Base-by-base conservation (phyloP, 2,888 invertebrate genomes). In the Arctia plantaginis region DNA sequence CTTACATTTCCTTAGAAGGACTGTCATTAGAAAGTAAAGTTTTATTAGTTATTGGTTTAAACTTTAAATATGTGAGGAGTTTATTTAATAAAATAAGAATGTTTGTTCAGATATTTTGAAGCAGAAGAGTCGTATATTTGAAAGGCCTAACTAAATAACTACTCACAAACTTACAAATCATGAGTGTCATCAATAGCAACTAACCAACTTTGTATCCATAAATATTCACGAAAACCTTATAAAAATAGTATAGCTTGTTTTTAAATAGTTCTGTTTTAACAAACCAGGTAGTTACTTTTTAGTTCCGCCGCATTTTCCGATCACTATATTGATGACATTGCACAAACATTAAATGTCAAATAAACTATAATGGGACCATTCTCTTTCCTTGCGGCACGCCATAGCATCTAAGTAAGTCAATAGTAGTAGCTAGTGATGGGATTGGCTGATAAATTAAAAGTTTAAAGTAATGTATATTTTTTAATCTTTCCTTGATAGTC, bases 361-460 rank as follows among this genome's bases (percentile, higher is more conserved):
- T 72, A 73, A 30, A 77, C 78, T 70, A 80, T 77, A 78, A 82
- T 77, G 71, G 80, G 75, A 77, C 82, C 85, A 75, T 85, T 83
- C 78, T 79, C 77, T 82, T 75, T 82, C 77, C 78, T 81, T 76
- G 78, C 73, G 85, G 82, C 72, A 83, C 83, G 77, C 83, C 72
- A 77, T 47, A 71, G 71, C 78, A 69, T 76, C 77, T 66, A 69
- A 30, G 65, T 41, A 72, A 69, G 51, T 66, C 41, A 41, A 66
- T 71, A 55, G 15, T 35, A 35, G 35, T 35, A 39, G 55, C 51
- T 73, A 69, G 69, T 51, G 69, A 73, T 73, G 69, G 66, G 69
- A 51, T 12, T 44, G 18, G 33, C 8, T 67, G 30, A 55, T 10
- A 55, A 27, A 62, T 62, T n/a, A 30, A 27, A 44, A 67, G 33